Percentiles rank a stretch among this genome's conserved stretches.
These are phyloP conservation scores for Baronia brevicornis DNA, from an alignment of 2,888 invertebrate species.

Conservation along the genomic window DNA sequence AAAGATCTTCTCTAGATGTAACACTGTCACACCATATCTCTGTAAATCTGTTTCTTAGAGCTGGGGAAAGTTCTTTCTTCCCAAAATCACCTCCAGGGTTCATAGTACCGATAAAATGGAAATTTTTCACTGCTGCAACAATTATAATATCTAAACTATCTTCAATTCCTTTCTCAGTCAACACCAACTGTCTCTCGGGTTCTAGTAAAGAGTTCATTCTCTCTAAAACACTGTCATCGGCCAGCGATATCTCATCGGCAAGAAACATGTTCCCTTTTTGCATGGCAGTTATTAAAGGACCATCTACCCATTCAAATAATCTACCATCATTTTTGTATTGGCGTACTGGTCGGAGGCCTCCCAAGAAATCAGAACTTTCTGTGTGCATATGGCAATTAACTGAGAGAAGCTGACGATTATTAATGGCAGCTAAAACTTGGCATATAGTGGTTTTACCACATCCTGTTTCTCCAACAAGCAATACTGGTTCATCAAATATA, in stretches of 20 bases:
- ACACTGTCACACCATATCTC: conserved; percentile 98
- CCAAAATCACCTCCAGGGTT: conserved; percentile 99
- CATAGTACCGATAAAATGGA: conserved; percentile 98
- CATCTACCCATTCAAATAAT: conserved; percentile 98
- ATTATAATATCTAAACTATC: conserved; percentile 74
- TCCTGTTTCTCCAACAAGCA: conserved; percentile 98
- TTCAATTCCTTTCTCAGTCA: conserved; percentile 92
- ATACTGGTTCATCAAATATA: conserved; percentile 93
- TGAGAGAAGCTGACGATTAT: conserved; percentile 80
- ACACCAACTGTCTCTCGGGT: conserved; percentile 90
- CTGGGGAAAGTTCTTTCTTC: conserved; percentile 98
- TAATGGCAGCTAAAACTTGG: conserved; percentile 86
- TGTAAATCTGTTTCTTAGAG: conserved; percentile 96
- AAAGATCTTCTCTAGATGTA: conserved; percentile 82
- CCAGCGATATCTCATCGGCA: conserved; percentile 98
- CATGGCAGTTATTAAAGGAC: conserved; percentile 95
- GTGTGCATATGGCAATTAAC: conserved; percentile 99
- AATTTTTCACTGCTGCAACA: conserved; percentile 82
- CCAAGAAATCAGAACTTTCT: conserved; percentile 98
- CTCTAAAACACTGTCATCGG: conserved; percentile 98
- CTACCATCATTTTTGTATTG: conserved; percentile 75
- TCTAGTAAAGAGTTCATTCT: conserved; percentile 96
- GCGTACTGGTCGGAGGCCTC: conserved; percentile 93
- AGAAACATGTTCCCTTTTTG: conserved; percentile 89
- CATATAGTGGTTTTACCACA: conserved; percentile 98